Percentiles rank a stretch among this genome's conserved stretches.
phyloP scores from a whole-genome alignment of 1,140 invertebrate genomes.

The Lepidurus packardi region DNA sequence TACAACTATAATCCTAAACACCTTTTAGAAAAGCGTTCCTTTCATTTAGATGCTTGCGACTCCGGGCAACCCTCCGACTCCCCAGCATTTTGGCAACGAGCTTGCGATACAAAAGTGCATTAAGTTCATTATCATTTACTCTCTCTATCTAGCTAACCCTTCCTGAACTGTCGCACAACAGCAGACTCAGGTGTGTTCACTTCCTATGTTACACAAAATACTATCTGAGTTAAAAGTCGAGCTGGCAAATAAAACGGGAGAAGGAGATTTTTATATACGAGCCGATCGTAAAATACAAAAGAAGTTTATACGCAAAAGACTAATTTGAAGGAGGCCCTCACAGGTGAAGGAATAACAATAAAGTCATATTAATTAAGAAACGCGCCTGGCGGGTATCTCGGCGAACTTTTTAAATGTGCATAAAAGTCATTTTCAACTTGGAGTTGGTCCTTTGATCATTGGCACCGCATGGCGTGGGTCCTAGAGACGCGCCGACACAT shows the following conservation, averaged over 20 bases:
- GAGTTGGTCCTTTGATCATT: not conserved
- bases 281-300: not conserved
- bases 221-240: too few relatives aligned
- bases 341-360: conserved; percentile 2
- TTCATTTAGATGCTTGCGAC: not conserved
- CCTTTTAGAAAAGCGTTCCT: conserved; percentile 1
- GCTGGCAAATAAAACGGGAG: not conserved
- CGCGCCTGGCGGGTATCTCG: conserved; percentile 4
- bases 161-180: too few relatives aligned
- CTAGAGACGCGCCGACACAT: not conserved
- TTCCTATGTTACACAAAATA: too few relatives aligned
- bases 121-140: too few relatives aligned
- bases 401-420: not conserved
- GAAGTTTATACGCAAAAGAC: not conserved
- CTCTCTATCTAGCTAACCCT: too few relatives aligned
- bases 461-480: not conserved
- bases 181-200: too few relatives aligned
- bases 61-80: too few relatives aligned
- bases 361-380: conserved; percentile 11
- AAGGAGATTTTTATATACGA: not conserved
- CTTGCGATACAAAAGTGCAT: not conserved
- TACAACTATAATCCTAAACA: too few relatives aligned
- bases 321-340: not conserved
- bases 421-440: conserved; percentile 7
- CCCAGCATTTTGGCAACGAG: not conserved